A percentile compares a stretch with the other conserved stretches of the same genome.
Conservation (phyloP, 1,140 invertebrate genomes). For the Sinonovacula constricta region DNA sequence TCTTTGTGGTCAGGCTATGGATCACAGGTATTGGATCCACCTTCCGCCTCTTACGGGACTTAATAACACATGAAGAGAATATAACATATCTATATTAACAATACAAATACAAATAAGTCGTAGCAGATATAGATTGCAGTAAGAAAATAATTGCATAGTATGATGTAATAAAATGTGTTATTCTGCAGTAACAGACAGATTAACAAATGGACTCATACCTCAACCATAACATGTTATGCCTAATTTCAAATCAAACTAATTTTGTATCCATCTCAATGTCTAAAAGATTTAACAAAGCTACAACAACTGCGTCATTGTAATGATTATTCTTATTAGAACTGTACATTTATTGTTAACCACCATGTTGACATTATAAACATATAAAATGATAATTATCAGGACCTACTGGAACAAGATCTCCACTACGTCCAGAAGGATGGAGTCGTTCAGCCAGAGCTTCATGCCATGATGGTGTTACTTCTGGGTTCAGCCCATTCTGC, state of each 20-base stretch:
- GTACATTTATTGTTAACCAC: too few species aligned
- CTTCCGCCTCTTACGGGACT: conserved; percentile 55
- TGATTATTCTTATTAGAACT: too few species aligned
- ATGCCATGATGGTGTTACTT: conserved; percentile 11
- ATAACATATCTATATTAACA: too few species aligned
- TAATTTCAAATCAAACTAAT: too few species aligned
- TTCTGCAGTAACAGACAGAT: not conserved
- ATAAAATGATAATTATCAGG: not conserved
- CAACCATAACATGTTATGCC: too few species aligned
- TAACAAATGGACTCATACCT: not conserved
- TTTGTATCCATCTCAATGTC: too few species aligned
- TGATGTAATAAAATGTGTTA: not conserved
- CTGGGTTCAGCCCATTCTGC: conserved; percentile 14
- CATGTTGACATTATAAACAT: too few species aligned
- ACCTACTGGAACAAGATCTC: conserved; percentile 51
- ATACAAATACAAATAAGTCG: not conserved
- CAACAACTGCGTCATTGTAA: too few species aligned
- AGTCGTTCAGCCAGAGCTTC: conserved; percentile 23
- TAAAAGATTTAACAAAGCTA: too few species aligned
- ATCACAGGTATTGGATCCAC: conserved; percentile 58
- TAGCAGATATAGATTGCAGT: not conserved
- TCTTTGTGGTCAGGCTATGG: conserved; percentile 49
- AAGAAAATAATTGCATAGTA: not conserved
- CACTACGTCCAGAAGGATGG: conserved; percentile 10
- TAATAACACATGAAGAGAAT: not conserved